Evolutionary conservation across 2,888 invertebrate genomes (phyloP).

Genomic region (Lacanobia oleracea): DNA sequence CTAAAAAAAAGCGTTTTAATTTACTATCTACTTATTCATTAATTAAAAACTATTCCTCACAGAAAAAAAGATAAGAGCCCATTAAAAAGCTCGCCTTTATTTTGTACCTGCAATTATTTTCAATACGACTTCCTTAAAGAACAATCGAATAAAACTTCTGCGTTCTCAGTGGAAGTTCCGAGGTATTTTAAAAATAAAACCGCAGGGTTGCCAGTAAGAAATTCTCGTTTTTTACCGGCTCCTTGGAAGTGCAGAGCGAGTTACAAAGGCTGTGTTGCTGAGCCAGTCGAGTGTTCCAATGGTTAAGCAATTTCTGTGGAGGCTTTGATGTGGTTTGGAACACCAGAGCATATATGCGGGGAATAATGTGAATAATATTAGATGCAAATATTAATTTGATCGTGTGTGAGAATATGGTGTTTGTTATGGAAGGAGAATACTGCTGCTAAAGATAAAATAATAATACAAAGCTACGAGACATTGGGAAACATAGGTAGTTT

Average conservation of each 20-base stretch:
- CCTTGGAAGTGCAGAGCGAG: conserved; percentile 40
- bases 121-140: conserved; percentile 29
- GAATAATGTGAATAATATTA: conserved; percentile 1
- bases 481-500: too few relatives aligned
- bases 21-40: not conserved
- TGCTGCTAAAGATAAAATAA: too few relatives aligned
- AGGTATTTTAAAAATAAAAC: conserved; percentile 50
- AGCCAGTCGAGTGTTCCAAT: conserved; percentile 38
- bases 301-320: conserved; percentile 45
- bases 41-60: not conserved
- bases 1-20: not conserved
- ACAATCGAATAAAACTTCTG: conserved; percentile 47
- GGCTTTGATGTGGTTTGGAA: conserved; percentile 52
- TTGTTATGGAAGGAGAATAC: not conserved
- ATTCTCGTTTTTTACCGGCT: conserved; percentile 35
- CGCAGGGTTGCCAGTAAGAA: conserved; percentile 17
- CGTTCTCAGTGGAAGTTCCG: conserved; percentile 22
- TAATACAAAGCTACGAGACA: too few relatives aligned
- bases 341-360: not conserved
- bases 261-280: conserved; percentile 42
- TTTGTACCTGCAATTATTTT: conserved; percentile 21
- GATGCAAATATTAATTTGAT: not conserved
- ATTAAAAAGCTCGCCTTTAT: conserved; percentile 15
- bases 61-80: not conserved
- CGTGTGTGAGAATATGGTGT: not conserved